Evolutionary conservation across 2,797 vertebrate species (phyloP), one percentile per base, ranked within the genome.

Genomic region (Apogon talboti): DNA sequence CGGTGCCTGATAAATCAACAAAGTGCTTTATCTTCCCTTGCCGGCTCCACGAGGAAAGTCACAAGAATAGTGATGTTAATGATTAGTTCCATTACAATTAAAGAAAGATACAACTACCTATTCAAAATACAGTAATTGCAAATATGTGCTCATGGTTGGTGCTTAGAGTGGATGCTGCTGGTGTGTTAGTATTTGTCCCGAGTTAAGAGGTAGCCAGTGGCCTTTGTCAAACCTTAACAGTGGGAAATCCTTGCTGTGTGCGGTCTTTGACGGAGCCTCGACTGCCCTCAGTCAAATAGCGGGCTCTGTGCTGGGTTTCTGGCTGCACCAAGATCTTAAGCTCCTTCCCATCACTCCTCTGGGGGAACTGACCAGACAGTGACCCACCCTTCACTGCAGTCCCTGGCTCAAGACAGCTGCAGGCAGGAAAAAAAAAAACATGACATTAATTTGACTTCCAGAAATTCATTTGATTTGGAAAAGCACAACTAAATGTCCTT

Each of bases 261-360:
- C 97, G 94, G 78, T 99, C 98, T 86, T 99, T 99, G 73, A 99
- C 98, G 0, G 97, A 99, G 73, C 98, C 98, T 33, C 98, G 93
- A 91, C 98, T 99, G 86, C 98, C 98, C 83, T 99, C 98, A 0
- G 98, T 99, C 86, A 99, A 93, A 69, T 99, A 99, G 35, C 98
- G 96, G 66, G 98, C 98, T 84, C 98, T 86, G 91, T 99, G 98
- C 76, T 99, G 98, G 33, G 96, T 99, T 89, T 99, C 98, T 0
- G 98, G 98, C 85, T 99, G 98, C 18, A 99, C 94, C 84, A 98
- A 87, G 78, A 99, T 99, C 92, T 99, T 98, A 76, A 99, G 94
- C 75, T 99, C 98, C 85, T 98, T 98, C 73, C 97, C 98, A 66
- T 99, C 97, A 45, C 94, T 94, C 92, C 95, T 98, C 40, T 93